Base-by-base conservation (phyloP, 2,888 invertebrate species). In the Drosophila mimica region DNA sequence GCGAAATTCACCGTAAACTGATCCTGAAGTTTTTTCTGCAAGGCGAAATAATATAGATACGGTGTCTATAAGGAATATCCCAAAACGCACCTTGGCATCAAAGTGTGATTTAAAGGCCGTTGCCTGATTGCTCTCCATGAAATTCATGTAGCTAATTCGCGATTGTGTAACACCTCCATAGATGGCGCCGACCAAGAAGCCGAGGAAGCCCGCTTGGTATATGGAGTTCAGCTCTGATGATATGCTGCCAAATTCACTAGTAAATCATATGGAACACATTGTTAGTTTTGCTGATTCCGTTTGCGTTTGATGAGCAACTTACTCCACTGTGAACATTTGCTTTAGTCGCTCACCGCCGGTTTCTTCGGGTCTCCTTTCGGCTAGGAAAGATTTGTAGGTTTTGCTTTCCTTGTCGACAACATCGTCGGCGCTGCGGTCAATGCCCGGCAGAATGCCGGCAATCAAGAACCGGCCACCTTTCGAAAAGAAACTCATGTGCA, bases 51-150 rank as follows among this genome's bases (percentile, higher is more conserved):
- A 5, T 20, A 43, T 7, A n/a, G 11, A 7, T 11, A 2, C 2
- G 0, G 4, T 15, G 7, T 25, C 15, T 25, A 20, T 25, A 46
- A 2, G 15, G 25, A 25, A 25, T 13, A 0, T 1, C 11, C 0
- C 2, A 15, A 8, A 7, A 4, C 60, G 51, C 36, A 96, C 96
- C 94, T 96, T 96, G 4, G 97, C 97, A 61, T 96, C 95, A 9
- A 95, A 91, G 73, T 95, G 95, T 59, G 94, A 94, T 58, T 93
- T 93, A 91, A 95, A 97, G 58, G 94, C 94, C 5, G 96, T 95
- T 11, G 96, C 97, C 93, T 96, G 95, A 92, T 97, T 96, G 76
- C 94, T 96, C 91, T 95, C 95, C 91, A 97, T 95, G 82, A 96
- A 97, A 82, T 95, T 94, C 49, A 95, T 75, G 84, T 96, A 96